These are phyloP conservation scores for Drosophila tanythrix DNA, from an alignment of 2,888 invertebrate species.

Conservation along the genomic window DNA sequence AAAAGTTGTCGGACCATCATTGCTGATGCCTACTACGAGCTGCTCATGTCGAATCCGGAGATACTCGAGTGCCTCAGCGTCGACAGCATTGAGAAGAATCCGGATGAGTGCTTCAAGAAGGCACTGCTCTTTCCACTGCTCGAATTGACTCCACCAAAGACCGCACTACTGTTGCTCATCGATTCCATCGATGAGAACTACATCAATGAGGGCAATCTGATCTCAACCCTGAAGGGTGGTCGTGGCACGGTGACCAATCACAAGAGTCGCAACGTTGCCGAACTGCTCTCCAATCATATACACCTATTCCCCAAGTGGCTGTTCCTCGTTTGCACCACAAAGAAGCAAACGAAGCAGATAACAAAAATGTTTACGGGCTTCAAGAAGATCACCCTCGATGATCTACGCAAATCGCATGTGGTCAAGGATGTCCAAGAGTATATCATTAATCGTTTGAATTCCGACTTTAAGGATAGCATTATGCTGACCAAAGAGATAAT, in stretches of 20 bases:
- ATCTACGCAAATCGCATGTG: constrained; percentile 94
- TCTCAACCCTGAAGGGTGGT: constrained; percentile 86
- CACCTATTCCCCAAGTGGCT: constrained; percentile 97
- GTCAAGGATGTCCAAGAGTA: constrained; percentile 98
- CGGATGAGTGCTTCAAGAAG: constrained; percentile 96
- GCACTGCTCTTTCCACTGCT: constrained; percentile 94
- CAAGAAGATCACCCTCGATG: constrained; percentile 96
- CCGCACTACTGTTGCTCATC: constrained; percentile 92
- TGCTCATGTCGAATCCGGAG: constrained; percentile 91
- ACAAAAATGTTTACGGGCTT: constrained; percentile 94
- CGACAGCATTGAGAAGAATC: constrained; percentile 93
- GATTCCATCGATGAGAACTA: constrained; percentile 96
- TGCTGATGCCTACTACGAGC: constrained; percentile 93
- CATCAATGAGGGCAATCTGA: constrained; percentile 86
- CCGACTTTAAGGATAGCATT: constrained; percentile 93
- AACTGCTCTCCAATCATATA: constrained; percentile 94
- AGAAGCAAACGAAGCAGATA: constrained; percentile 93
- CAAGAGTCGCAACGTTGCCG: constrained; percentile 90
- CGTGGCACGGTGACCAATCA: constrained; percentile 81
- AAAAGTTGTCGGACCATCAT: constrained; percentile 88
- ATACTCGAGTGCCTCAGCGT: constrained; percentile 92
- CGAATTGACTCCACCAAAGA: constrained; percentile 94
- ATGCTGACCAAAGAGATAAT: constrained; percentile 96
- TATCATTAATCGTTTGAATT: constrained; percentile 94
- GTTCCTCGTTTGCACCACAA: constrained; percentile 94